These are phyloP conservation scores for Graptemys geographica DNA, from an alignment of 2,797 vertebrate species.

Conservation along the genomic window DNA sequence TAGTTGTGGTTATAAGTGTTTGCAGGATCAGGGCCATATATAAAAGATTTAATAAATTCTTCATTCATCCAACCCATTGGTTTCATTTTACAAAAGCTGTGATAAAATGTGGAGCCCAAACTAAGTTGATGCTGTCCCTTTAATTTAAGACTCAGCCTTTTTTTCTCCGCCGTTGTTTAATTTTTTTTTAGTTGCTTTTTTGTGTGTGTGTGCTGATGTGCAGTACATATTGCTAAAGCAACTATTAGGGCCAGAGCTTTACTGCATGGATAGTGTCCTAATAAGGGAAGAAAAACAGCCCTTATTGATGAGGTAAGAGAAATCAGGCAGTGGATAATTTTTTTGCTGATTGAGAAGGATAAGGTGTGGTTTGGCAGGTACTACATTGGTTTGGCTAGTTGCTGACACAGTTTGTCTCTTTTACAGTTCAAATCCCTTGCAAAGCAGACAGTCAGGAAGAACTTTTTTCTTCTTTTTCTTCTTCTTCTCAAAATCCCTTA, in stretches of 20 bases:
- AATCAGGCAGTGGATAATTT: conserved; percentile 65
- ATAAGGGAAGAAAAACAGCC: conserved; percentile 81
- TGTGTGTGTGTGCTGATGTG: conserved; percentile 75
- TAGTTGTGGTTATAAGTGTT: background rate
- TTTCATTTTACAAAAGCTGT: conserved; percentile 32
- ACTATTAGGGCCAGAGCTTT: conserved; percentile 53
- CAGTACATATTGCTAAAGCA: conserved; percentile 70
- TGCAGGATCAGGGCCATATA: conserved; percentile 24
- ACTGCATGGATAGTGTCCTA: conserved; percentile 76
- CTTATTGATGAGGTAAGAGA: conserved; percentile 77
- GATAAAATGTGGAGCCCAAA: conserved; percentile 30
- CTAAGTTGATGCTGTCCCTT: conserved; percentile 29
- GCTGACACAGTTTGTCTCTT: conserved; percentile 70
- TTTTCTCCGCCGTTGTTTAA: conserved; percentile 44
- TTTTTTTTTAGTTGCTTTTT: conserved; percentile 61
- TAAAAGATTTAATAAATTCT: background rate
- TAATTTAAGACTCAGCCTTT: conserved; percentile 67
- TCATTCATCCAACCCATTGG: conserved; percentile 18
- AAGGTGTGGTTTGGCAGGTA: conserved; percentile 85
- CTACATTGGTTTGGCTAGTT: conserved; percentile 75
- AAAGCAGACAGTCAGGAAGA: conserved; percentile 37
- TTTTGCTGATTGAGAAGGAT: conserved; percentile 81
- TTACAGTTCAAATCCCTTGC: conserved; percentile 64
- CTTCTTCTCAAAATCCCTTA: background rate
- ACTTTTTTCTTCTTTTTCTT: conserved; percentile 9